These are phyloP conservation scores for Neoitamus cyanurus DNA, from an alignment of 2,888 invertebrate species.

Conservation along the genomic window DNA sequence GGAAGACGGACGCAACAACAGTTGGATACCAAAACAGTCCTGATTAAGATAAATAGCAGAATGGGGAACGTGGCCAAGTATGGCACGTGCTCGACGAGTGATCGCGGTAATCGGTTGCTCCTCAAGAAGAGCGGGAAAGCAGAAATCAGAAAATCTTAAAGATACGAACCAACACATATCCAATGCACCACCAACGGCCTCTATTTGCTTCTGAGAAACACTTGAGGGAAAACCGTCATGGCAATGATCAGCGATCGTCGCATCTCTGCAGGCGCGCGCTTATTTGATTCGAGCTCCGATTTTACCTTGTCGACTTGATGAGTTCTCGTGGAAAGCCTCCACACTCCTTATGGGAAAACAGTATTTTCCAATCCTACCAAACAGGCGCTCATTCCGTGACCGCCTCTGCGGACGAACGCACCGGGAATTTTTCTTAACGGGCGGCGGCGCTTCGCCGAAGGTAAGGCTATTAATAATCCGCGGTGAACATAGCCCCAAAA, in stretches of 20 bases:
- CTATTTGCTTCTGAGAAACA: neutral
- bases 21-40: neutral
- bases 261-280: neutral
- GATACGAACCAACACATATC: neutral
- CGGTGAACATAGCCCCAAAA: slow-evolving; percentile 14
- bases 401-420: neutral
- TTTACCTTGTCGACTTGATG: neutral
- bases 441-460: slow-evolving; percentile 26
- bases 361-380: neutral
- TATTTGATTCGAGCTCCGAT: too few species aligned
- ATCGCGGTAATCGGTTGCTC: neutral
- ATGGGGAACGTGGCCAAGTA: neutral
- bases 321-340: neutral
- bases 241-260: neutral
- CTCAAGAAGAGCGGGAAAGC: slow-evolving; percentile 4
- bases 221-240: neutral
- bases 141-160: neutral
- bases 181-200: neutral
- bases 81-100: slow-evolving; percentile 27
- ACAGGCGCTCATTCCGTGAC: neutral
- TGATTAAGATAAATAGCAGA: neutral
- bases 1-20: neutral
- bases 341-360: neutral
- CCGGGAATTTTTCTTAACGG: neutral
- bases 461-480: neutral